A percentile compares a stretch with the other conserved stretches of the same genome.
Conservation (phyloP, 1,140 invertebrate species). For the Pectinophora gossypiella region DNA sequence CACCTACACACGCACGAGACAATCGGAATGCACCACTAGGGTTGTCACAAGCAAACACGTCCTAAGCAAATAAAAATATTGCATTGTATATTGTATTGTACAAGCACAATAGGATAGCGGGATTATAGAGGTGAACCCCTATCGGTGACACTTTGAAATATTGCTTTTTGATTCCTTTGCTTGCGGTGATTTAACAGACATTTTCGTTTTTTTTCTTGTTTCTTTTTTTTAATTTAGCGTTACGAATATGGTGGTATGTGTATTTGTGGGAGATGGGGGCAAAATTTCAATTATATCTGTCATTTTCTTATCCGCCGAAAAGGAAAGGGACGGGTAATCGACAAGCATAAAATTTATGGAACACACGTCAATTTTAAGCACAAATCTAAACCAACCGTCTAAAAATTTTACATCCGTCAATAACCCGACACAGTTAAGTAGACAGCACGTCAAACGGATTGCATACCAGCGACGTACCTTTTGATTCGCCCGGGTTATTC, state of each 20-base stretch:
- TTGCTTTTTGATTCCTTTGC: not conserved
- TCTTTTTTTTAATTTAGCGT: not conserved
- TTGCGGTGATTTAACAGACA: not conserved
- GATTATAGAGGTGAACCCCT: not conserved
- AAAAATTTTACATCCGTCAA: no score
- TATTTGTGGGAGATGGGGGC: not conserved
- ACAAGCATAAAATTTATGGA: no score
- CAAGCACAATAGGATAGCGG: not conserved
- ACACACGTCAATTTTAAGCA: no score
- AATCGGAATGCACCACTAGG: conserved; percentile 12
- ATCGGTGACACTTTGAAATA: not conserved
- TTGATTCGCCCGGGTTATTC: no score
- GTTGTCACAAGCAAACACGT: conserved; percentile 14
- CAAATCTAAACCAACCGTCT: no score
- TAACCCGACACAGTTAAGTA: no score
- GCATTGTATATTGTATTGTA: no score
- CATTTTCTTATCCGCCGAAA: no score
- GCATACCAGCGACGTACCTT: no score
- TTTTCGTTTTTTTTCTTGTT: not conserved
- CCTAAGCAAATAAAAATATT: conserved; percentile 10
- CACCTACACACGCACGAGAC: conserved; percentile 9
- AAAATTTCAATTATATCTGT: no score
- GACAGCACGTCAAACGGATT: no score
- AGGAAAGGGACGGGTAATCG: no score
- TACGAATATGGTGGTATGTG: not conserved